Base-by-base conservation (phyloP, 2,797 vertebrate genomes). In the Avahi laniger region DNA sequence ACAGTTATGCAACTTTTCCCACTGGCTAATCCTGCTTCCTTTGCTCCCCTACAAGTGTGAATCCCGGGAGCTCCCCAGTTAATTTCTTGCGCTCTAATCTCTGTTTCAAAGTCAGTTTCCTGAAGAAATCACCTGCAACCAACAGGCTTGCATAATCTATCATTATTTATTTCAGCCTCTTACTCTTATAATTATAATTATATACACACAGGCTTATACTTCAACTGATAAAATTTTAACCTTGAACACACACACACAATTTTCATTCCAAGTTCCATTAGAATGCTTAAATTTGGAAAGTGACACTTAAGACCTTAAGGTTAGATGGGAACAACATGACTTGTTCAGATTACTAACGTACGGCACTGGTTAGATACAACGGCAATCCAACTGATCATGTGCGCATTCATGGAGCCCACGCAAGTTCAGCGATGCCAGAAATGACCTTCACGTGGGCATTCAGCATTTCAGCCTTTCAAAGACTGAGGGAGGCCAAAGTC, bases 71-170 rank as follows among this genome's bases (percentile, higher is more conserved):
- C 57, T 70, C 30, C 54, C 28, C 61, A 48, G 1, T 59, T 81
- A 59, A 81, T 78, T 73, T 82, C 67, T 63, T 59, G 61, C 89
- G 84, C 50, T 80, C 33, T 43, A 92, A 94, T 91, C 59, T 84
- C 59, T 82, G 33, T 50, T 50, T 69, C 52, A n/a, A 15, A 88
- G 43, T 91, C 26, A 1, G 17, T 48, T 54, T 94, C 89, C 69
- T 43, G 54, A 93, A 91, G 65, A 83, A 48, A 54, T 35, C 80
- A 54, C 70, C 80, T 63, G 52, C 7, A 92, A 17, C n/a, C 43
- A 4, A 28, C 24, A 82, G 50, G 67, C 35, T 91, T 92, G 83
- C 76, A 76, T 50, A 59, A 33, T 35, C 35, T 35, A 33, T 79
- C 59, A 81, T 30, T 79, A 79, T 78, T 85, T 73, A 93, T n/a